These are phyloP conservation scores for Plagiodera versicolora DNA, from an alignment of 2,888 invertebrate species.

Conservation along the genomic window DNA sequence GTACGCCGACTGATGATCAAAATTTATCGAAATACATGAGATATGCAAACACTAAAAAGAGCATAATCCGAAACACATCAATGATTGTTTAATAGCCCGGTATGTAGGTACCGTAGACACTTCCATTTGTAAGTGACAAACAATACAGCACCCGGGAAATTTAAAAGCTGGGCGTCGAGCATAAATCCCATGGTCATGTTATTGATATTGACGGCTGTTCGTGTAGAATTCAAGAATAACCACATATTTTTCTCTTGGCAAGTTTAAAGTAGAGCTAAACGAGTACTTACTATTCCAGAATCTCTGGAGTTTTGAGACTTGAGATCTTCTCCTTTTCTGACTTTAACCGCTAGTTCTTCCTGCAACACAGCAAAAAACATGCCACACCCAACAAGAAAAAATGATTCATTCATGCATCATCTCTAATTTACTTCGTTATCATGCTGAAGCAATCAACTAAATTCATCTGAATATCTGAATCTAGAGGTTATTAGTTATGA, in stretches of 20 bases:
- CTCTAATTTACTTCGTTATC: slow-evolving; percentile 7
- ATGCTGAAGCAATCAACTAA: slow-evolving; percentile 7
- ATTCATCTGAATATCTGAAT: not conserved
- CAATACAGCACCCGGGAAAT: slow-evolving; percentile 30
- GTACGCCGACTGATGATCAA: too few species aligned
- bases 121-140: slow-evolving; percentile 10
- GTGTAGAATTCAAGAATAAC: too few species aligned
- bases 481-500: not conserved
- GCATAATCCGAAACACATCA: too few species aligned
- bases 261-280: not conserved
- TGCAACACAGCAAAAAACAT: slow-evolving; percentile 28
- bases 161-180: slow-evolving; percentile 17
- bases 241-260: not conserved
- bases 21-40: too few species aligned
- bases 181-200: too few species aligned
- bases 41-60: too few species aligned
- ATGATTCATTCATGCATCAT: slow-evolving; percentile 16
- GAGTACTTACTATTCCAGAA: slow-evolving; percentile 20
- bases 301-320: slow-evolving; percentile 13
- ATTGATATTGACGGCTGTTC: too few species aligned
- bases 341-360: slow-evolving; percentile 15
- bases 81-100: too few species aligned
- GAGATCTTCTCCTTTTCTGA: slow-evolving; percentile 15
- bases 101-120: not conserved
- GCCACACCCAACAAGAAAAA: slow-evolving; percentile 24